These are phyloP conservation scores for Tachycineta bicolor DNA, from an alignment of 2,113 vertebrate genomes.

Conservation along the genomic window DNA sequence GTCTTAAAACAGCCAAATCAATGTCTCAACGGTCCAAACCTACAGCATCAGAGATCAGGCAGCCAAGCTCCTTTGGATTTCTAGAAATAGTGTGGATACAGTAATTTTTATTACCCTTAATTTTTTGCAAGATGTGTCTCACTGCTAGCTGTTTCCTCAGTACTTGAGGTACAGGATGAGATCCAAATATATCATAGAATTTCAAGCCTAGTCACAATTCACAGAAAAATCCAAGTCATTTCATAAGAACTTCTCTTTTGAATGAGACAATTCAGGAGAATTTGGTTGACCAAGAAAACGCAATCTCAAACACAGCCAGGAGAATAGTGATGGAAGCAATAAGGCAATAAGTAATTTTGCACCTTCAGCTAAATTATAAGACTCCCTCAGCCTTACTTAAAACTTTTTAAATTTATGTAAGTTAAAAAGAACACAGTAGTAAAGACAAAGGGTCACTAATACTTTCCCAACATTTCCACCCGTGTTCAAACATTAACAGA, in stretches of 20 bases:
- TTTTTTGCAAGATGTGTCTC: not conserved
- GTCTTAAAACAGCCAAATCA: not conserved
- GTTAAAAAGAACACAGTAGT: not conserved
- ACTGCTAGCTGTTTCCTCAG: not conserved
- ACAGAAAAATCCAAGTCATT: not conserved
- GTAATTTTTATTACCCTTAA: not conserved
- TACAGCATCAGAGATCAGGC: not conserved
- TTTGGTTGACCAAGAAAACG: not conserved
- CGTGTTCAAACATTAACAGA: not conserved
- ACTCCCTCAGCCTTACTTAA: not conserved
- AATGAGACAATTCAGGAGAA: not conserved
- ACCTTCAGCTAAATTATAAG: not conserved
- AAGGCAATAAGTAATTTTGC: not conserved
- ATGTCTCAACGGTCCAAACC: not conserved
- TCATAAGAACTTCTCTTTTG: not conserved
- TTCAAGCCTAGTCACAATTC: not conserved
- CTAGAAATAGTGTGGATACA: fast-evolving
- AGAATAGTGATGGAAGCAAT: not conserved
- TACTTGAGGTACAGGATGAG: not conserved
- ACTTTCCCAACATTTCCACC: not conserved
- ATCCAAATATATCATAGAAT: not conserved
- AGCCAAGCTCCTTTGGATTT: not conserved
- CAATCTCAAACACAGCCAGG: fast-evolving
- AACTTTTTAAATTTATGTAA: not conserved
- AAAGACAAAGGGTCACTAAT: not conserved